These are phyloP conservation scores for Lutjanus campechanus DNA, from an alignment of 2,797 vertebrate genomes.

Conservation along the genomic window DNA sequence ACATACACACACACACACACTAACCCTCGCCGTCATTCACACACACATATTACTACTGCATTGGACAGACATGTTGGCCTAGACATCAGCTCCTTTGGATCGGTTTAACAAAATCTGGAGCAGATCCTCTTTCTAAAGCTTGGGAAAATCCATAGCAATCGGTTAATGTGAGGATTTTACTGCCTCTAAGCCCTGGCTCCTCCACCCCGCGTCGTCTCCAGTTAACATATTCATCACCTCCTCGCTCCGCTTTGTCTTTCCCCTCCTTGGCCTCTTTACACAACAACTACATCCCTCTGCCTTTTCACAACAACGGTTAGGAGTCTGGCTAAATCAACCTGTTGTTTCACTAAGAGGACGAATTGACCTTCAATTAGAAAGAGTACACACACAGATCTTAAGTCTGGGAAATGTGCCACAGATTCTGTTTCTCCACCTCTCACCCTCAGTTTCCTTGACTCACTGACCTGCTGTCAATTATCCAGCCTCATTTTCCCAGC, in stretches of 20 bases:
- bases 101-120: slow-evolving; percentile 72
- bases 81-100: slow-evolving; percentile 66
- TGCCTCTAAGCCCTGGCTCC: slow-evolving; percentile 64
- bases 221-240: slow-evolving; percentile 73
- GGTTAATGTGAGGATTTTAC: slow-evolving; percentile 74
- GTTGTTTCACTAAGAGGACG: slow-evolving; percentile 32
- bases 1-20: slow-evolving; percentile 8
- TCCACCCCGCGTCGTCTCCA: slow-evolving; percentile 57
- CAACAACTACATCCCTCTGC: slow-evolving; percentile 7
- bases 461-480: slow-evolving; percentile 63
- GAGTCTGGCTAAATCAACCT: slow-evolving; percentile 45
- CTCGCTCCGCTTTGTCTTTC: slow-evolving; percentile 42
- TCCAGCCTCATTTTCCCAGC: slow-evolving; percentile 52
- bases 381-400: slow-evolving; percentile 32
- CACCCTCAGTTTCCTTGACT: slow-evolving; percentile 32
- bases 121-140: slow-evolving; percentile 75
- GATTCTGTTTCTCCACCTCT: slow-evolving; percentile 39
- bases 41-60: slow-evolving; percentile 13
- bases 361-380: slow-evolving; percentile 59
- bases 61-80: slow-evolving; percentile 46
- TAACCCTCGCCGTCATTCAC: slow-evolving; percentile 8
- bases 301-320: slow-evolving; percentile 19
- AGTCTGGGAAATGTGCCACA: slow-evolving; percentile 56
- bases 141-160: slow-evolving; percentile 73
- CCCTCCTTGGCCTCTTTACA: slow-evolving; percentile 33